Evolutionary conservation across 2,113 vertebrate genomes (phyloP).

Genomic region (Rhabdornis inornatus): DNA sequence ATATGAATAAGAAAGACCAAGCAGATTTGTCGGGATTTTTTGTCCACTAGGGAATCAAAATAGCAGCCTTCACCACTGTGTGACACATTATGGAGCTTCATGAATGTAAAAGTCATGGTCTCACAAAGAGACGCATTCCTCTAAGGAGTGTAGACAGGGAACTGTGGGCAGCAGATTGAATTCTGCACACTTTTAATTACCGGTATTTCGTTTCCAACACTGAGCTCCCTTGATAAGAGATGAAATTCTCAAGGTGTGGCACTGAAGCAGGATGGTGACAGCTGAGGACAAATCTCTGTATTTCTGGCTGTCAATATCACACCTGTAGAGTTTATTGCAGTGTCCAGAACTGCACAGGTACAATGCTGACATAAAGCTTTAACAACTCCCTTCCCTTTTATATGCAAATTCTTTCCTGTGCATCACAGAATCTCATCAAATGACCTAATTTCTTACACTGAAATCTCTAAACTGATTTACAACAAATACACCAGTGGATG

Average conservation of each 20-base stretch:
- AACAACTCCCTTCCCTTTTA: background rate
- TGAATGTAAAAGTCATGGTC: background rate
- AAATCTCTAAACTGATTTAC: background rate
- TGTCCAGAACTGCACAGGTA: background rate
- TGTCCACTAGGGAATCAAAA: background rate
- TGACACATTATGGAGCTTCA: background rate
- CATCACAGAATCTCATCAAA: background rate
- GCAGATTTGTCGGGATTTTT: background rate
- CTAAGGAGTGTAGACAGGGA: background rate
- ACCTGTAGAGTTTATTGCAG: background rate
- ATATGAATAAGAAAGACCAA: background rate
- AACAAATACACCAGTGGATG: background rate
- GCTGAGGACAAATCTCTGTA: background rate
- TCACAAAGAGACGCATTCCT: background rate
- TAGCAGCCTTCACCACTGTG: background rate
- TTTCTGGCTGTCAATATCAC: background rate
- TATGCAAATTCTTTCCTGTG: background rate
- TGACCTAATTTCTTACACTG: background rate
- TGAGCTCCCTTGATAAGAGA: background rate
- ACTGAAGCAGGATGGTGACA: background rate
- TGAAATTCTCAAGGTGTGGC: background rate
- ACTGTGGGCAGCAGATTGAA: background rate
- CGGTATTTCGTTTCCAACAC: background rate
- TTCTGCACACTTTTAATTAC: background rate
- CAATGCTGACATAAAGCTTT: background rate